Evolutionary conservation across 1,140 invertebrate species (phyloP).

Genomic region (Drosophila santomea): DNA sequence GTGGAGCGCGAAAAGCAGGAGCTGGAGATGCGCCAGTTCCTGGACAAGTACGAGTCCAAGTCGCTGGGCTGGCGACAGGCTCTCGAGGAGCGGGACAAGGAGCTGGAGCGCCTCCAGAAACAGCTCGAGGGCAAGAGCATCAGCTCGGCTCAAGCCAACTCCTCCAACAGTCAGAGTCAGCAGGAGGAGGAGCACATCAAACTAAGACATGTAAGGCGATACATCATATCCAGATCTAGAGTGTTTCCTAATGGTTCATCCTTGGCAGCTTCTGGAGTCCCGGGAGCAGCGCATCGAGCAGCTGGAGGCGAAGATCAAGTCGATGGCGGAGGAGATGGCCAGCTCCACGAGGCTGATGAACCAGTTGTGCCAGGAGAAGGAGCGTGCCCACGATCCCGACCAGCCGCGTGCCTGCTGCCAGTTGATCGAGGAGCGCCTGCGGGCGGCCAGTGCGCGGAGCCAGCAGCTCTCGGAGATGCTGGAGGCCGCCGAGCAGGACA

Average conservation of each 20-base stretch:
- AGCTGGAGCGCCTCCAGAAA: constrained; percentile 54
- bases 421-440: constrained; percentile 66
- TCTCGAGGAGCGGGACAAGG: constrained; percentile 69
- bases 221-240: background rate
- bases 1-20: constrained; percentile 76
- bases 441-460: constrained; percentile 45
- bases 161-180: constrained; percentile 37
- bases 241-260: background rate
- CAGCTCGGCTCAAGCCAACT: constrained; percentile 15
- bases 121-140: constrained; percentile 39
- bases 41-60: constrained; percentile 69
- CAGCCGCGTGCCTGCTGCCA: constrained; percentile 70
- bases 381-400: constrained; percentile 49
- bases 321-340: constrained; percentile 76
- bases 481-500: constrained; percentile 78
- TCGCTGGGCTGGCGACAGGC: constrained; percentile 59
- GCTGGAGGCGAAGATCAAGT: constrained; percentile 66
- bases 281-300: constrained; percentile 73
- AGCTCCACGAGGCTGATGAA: constrained; percentile 78
- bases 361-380: constrained; percentile 60
- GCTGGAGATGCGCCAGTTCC: constrained; percentile 71
- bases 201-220: constrained; percentile 61
- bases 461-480: constrained; percentile 76
- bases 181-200: constrained; percentile 52
- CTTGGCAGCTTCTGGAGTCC: constrained; percentile 58